Base-by-base conservation (phyloP, 2,113 vertebrate species). In the Lontra canadensis region DNA sequence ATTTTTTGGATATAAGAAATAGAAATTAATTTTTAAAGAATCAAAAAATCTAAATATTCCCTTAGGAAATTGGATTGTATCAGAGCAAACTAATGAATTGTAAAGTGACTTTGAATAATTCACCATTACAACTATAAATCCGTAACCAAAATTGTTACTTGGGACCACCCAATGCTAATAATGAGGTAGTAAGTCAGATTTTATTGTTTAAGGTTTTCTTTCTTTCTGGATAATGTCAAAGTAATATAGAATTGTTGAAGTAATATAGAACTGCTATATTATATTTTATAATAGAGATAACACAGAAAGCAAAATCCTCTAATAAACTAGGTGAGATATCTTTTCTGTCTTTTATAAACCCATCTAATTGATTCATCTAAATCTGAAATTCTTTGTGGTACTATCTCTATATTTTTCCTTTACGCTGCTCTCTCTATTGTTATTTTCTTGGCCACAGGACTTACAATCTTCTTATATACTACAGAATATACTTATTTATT, bases 111-210 rank as follows among this genome's bases (percentile, higher is more conserved):
- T 94, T 82, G 14, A 92, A 52, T 2, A 63, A 71, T 3, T 82
- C 23, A 67, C 67, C 34, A 4, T 94, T 94, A 26, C 49, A 11
- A 63, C 25, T 71, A 0, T 49, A 42, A 94, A 84, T 47, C 31
- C 25, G 39, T 65, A 94, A 73, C 20, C 93, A 61, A 95, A 90
- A 49, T 84, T 47, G 3, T 14, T 59, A 55, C 3, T 55, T 82
- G 15, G 21, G 17, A 1, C 61, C 31, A 87, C 13, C 57, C 23
- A 67, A 39, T 61, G 6, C 14, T 89, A 82, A 86, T 85, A 96
- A 44, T 86, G 55, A 83, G 8, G 17, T 71, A 90, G 29, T 97
- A 74, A 73, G 49, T 80, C 25, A n/a, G 61, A 92, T 85, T 97
- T 55, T 55, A 55, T 92, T 90, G 10, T 42, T 61, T 61, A 47